Conservation (phyloP, 2,797 vertebrate species). For the Protosalanx chinensis region DNA sequence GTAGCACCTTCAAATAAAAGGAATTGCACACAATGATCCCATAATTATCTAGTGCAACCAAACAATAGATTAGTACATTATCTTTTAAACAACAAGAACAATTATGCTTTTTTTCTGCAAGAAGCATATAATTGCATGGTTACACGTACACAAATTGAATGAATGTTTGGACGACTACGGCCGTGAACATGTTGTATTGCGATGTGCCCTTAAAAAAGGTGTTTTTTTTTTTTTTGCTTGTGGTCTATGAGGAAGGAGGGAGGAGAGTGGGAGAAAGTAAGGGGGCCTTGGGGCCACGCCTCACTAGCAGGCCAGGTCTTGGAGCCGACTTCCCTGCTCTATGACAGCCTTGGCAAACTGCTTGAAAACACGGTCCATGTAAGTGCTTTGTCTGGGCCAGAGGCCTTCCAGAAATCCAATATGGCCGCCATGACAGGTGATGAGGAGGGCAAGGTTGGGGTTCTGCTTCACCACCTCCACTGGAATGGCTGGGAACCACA, state of each 20-base stretch:
- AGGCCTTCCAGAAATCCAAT: conserved; percentile 97
- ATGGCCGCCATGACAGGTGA: conserved; percentile 93
- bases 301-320: conserved; percentile 62
- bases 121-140: conserved; percentile 32
- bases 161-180: conserved; percentile 37
- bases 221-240: conserved; percentile 60
- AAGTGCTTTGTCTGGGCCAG: conserved; percentile 94
- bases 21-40: conserved; percentile 19
- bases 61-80: conserved; percentile 29
- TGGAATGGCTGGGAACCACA: conserved; percentile 81
- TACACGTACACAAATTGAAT: conserved; percentile 36
- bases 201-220: conserved; percentile 58
- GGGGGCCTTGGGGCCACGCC: conserved; percentile 17
- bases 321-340: conserved; percentile 83
- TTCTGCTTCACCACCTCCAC: conserved; percentile 95
- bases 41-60: conserved; percentile 40
- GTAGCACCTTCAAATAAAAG: conserved; percentile 18
- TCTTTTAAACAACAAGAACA: conserved; percentile 39
- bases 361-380: conserved; percentile 98
- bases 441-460: conserved; percentile 90
- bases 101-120: conserved; percentile 33
- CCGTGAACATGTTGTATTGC: conserved; percentile 34
- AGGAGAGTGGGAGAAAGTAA: conserved; percentile 24
- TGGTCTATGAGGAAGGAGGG: conserved; percentile 34
- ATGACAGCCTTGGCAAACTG: conserved; percentile 94